Conservation (phyloP, 2,888 invertebrate genomes). For the Mesorhabditis belari region DNA sequence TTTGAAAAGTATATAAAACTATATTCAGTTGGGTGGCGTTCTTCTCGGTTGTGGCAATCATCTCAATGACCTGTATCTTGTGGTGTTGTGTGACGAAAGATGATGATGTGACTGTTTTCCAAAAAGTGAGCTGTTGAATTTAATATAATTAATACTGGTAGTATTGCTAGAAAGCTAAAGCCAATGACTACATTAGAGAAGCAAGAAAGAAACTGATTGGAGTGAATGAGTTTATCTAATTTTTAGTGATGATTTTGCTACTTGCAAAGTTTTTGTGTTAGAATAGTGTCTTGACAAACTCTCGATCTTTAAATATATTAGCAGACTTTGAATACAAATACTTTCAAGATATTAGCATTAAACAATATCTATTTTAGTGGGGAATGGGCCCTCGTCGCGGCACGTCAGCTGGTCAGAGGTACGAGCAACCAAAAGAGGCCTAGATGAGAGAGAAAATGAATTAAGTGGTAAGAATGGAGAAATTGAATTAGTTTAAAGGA, state of each 20-base stretch:
- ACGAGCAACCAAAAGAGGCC: too few relatives aligned
- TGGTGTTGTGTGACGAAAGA: constrained; percentile 50
- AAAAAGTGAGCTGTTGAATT: constrained; percentile 41
- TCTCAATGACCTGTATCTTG: constrained; percentile 61
- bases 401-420: neutral
- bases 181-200: neutral
- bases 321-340: too few relatives aligned
- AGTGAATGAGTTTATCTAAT: too few relatives aligned
- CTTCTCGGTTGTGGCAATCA: constrained; percentile 31
- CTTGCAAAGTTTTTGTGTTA: too few relatives aligned
- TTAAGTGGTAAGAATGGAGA: neutral
- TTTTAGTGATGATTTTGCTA: too few relatives aligned
- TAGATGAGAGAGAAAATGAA: neutral
- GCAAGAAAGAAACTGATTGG: too few relatives aligned
- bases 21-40: constrained; percentile 28
- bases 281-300: too few relatives aligned
- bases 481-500: too few relatives aligned
- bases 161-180: neutral
- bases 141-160: neutral
- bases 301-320: too few relatives aligned
- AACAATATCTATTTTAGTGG: neutral
- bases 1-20: too few relatives aligned
- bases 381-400: neutral
- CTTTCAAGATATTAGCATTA: neutral
- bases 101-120: constrained; percentile 50